phyloP scores from a whole-genome alignment of 2,113 vertebrate species.

The Melierax canorus region DNA sequence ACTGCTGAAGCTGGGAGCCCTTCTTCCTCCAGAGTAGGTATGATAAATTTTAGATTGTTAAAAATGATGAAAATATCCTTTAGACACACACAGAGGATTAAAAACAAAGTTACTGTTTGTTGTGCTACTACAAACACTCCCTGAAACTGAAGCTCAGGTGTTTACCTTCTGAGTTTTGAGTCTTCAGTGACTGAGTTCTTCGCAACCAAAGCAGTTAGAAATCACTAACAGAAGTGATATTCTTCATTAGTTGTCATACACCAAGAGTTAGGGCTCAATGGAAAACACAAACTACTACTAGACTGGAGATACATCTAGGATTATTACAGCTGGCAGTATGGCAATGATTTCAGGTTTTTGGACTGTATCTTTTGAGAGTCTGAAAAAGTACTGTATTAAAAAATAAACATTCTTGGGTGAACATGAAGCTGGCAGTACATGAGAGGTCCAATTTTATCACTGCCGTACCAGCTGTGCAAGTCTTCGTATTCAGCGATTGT shows the following conservation, averaged over 20 bases:
- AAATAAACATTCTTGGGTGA: background rate
- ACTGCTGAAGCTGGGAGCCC: background rate
- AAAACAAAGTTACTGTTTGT: background rate
- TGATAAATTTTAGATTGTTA: background rate
- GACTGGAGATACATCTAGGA: background rate
- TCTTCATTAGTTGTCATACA: background rate
- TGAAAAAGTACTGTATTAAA: background rate
- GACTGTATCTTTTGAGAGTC: background rate
- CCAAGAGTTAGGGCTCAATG: background rate
- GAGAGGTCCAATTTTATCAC: background rate
- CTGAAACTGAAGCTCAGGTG: background rate
- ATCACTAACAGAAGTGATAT: background rate
- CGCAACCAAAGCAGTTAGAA: background rate
- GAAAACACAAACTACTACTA: background rate
- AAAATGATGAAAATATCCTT: background rate
- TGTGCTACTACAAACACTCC: background rate
- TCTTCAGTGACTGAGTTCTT: background rate
- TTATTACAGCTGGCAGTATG: background rate
- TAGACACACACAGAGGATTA: background rate
- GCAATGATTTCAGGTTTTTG: background rate
- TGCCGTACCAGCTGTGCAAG: background rate
- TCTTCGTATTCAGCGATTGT: background rate
- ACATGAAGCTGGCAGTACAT: background rate
- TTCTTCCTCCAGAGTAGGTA: background rate
- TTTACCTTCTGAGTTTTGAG: background rate